phyloP scores from a whole-genome alignment of 92 coral and sea anemone species.

The Zoanthus sansibaricus region DNA sequence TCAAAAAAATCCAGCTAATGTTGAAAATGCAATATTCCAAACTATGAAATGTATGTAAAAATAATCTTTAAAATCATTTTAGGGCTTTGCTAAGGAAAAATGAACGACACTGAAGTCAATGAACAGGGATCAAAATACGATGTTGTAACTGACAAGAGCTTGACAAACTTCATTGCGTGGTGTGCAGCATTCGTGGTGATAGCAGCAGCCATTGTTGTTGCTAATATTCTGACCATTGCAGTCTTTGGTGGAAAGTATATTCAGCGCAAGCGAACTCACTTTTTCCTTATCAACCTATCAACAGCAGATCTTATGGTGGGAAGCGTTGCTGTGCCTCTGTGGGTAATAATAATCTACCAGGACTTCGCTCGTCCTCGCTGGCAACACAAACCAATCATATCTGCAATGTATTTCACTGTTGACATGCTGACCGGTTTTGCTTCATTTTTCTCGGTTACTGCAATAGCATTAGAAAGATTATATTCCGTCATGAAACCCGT shows the following conservation, averaged over 20 bases:
- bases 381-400: neutral
- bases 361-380: neutral
- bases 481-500: constrained; percentile 17
- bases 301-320: constrained; percentile 36
- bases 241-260: constrained; percentile 20
- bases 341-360: neutral
- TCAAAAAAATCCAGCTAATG: neutral
- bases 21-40: neutral
- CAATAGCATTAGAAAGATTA: constrained; percentile 34
- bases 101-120: neutral
- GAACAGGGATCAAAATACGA: neutral
- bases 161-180: neutral
- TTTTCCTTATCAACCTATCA: constrained; percentile 21
- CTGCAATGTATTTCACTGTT: constrained; percentile 28
- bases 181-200: constrained; percentile 7
- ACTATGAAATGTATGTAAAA: neutral
- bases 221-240: constrained; percentile 19
- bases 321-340: neutral
- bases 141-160: neutral
- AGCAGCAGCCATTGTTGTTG: constrained; percentile 3
- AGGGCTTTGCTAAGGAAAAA: neutral
- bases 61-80: neutral
- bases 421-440: constrained; percentile 38
- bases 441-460: constrained; percentile 37
- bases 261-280: constrained; percentile 37